Evolutionary conservation across 2,113 vertebrate species (phyloP).

Genomic region (Apodemus speciosus): DNA sequence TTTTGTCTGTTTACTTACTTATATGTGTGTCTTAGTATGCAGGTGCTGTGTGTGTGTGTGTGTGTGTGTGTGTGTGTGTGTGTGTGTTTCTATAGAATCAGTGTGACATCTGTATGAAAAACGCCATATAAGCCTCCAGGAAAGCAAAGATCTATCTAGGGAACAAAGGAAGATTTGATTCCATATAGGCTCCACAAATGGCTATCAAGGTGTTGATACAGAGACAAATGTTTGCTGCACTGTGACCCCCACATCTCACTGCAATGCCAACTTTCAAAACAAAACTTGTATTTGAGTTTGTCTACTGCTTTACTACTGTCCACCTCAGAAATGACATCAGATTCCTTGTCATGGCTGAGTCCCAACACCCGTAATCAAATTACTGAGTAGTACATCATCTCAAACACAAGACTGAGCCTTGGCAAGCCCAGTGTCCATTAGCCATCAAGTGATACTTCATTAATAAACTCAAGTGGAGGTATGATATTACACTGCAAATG

Average conservation of each 20-base stretch:
- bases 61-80: background rate
- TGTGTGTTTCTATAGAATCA: background rate
- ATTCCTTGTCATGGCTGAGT: constrained; percentile 62
- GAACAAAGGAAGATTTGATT: background rate
- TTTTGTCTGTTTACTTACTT: background rate
- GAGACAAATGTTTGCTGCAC: background rate
- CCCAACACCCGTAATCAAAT: constrained; percentile 58
- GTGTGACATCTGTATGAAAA: background rate
- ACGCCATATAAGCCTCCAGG: no score
- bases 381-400: constrained; percentile 64
- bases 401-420: constrained; percentile 48
- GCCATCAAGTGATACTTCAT: constrained; percentile 65
- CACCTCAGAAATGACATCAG: constrained; percentile 63
- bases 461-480: constrained; percentile 52
- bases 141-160: background rate
- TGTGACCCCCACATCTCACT: background rate
- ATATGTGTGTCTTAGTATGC: background rate
- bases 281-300: constrained; percentile 15
- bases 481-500: constrained; percentile 72
- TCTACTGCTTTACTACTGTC: constrained; percentile 58
- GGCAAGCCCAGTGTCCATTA: constrained; percentile 75
- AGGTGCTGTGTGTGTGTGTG: background rate
- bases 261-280: constrained; percentile 35
- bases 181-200: background rate
- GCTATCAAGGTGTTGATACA: background rate